Evolutionary conservation across 1,140 invertebrate genomes (phyloP).

Genomic region (Drosophila sechellia): DNA sequence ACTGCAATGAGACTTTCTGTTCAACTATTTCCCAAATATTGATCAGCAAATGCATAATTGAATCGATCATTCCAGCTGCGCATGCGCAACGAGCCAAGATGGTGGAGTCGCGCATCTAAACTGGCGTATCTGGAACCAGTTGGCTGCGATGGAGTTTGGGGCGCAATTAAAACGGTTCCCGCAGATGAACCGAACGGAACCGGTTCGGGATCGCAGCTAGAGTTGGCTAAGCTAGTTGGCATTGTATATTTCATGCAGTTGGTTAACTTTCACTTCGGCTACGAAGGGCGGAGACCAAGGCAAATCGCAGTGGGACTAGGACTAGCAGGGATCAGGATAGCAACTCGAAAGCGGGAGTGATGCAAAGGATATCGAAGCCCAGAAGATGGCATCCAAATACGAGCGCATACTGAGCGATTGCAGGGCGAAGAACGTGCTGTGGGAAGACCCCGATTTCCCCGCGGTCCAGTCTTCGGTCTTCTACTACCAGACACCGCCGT

Average conservation of each 20-base stretch:
- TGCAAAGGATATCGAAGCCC: conserved; percentile 25
- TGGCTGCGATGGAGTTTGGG: conserved; percentile 2
- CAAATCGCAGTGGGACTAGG: conserved; percentile 5
- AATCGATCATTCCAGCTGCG: background rate
- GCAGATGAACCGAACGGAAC: conserved; percentile 11
- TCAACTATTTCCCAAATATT: background rate
- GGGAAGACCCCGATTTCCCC: conserved; percentile 96
- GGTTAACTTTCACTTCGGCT: conserved; percentile 72
- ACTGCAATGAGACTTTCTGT: background rate
- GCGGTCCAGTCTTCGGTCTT: conserved; percentile 95
- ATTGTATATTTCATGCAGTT: conserved; percentile 55
- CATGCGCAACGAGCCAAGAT: conserved; percentile 9
- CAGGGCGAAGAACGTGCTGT: conserved; percentile 92
- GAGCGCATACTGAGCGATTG: conserved; percentile 92
- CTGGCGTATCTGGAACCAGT: conserved; percentile 26
- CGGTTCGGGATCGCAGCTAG: conserved; percentile 28
- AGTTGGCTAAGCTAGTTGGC: conserved; percentile 45
- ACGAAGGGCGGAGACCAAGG: conserved; percentile 22
- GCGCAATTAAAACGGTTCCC: conserved; percentile 28
- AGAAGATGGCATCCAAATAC: conserved; percentile 86
- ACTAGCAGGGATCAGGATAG: background rate
- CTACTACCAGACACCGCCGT: conserved; percentile 96
- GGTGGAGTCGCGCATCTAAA: background rate
- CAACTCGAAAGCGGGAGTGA: conserved; percentile 13
- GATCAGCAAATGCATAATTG: background rate